Base-by-base conservation (phyloP, 2,888 invertebrate genomes). In the Dicyrtoma fusca region DNA sequence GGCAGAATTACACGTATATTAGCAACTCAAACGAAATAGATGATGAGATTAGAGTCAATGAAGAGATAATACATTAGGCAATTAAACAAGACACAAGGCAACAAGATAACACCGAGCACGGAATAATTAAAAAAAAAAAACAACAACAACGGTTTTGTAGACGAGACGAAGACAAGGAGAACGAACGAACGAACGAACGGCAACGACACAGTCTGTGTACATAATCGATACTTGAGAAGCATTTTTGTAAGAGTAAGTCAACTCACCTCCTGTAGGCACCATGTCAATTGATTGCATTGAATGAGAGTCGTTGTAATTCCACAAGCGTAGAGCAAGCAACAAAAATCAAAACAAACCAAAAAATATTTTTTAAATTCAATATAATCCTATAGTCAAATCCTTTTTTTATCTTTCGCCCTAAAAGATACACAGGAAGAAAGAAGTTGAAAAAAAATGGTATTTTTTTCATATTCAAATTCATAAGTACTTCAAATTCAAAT, bases 301-400 rank as follows among this genome's bases (percentile, higher is more conserved):
- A 63, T 53, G 66, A 74, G 69, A 66, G 72, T 69, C 71, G 73
- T 51, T 73, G 75, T 75, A 75, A 78, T 74, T 78, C 78, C 77
- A 76, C 73, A 78, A 77, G 79, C 77, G 76, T 74, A 79, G 78
- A 76, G 65, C 74, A 78, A 79, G 79, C 77, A 77, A 73, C 74
- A 75, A 73, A 76, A 76, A 74, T 74, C 70, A 76, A 65, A 59
- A 61, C 70, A 72, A 76, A 78, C 69, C 72, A 75, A 78, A 76
- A 74, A 51, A 72, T 66, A n/a, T 66, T 69, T 63, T 21, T 55
- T 53, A 17, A 61, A 68, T 55, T 45, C 25, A 55, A 59, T 55
- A 14, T 14, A 64, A 47, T 53, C 57, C 68, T 68, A 68, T 14
- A 5, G 3, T 68, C 68, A 68, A 68, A 66, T 53, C 23, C 57